Evolutionary conservation across 2,797 vertebrate genomes (phyloP).

Genomic region (Ptychobarbus kaznakovi): DNA sequence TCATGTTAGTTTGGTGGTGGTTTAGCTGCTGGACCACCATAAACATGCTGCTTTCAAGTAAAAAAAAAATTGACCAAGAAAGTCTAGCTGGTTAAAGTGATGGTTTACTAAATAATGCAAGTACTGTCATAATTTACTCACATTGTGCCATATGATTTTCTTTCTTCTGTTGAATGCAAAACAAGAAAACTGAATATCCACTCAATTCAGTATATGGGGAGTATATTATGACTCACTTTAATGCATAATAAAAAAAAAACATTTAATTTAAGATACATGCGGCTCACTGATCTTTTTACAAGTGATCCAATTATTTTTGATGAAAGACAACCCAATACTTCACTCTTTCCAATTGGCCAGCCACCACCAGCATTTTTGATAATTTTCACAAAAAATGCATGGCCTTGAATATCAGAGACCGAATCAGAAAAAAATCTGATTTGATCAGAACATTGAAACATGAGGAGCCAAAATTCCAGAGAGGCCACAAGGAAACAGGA

Average conservation of each 20-base stretch:
- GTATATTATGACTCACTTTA: neutral
- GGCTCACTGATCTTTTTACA: neutral
- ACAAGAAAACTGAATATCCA: neutral
- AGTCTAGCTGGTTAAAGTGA: neutral
- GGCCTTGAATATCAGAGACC: too few relatives aligned
- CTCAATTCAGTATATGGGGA: neutral
- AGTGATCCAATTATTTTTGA: neutral
- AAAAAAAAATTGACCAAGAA: neutral
- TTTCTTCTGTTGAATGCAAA: neutral
- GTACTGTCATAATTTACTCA: neutral
- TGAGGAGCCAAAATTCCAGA: too few relatives aligned
- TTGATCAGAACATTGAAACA: too few relatives aligned
- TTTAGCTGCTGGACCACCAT: neutral
- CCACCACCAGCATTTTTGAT: too few relatives aligned
- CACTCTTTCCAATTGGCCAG: too few relatives aligned
- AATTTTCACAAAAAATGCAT: too few relatives aligned
- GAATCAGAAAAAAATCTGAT: too few relatives aligned
- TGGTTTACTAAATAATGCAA: neutral
- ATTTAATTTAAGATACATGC: neutral
- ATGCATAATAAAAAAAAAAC: neutral
- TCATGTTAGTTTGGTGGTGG: neutral
- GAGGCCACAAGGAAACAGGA: too few relatives aligned
- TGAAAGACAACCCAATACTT: neutral
- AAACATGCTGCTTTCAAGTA: neutral
- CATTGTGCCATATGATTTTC: neutral